Percentiles rank a stretch among this genome's conserved stretches.
Evolutionary conservation across 2,113 vertebrate genomes (phyloP).

Genomic region (Deroptyus accipitrinus): DNA sequence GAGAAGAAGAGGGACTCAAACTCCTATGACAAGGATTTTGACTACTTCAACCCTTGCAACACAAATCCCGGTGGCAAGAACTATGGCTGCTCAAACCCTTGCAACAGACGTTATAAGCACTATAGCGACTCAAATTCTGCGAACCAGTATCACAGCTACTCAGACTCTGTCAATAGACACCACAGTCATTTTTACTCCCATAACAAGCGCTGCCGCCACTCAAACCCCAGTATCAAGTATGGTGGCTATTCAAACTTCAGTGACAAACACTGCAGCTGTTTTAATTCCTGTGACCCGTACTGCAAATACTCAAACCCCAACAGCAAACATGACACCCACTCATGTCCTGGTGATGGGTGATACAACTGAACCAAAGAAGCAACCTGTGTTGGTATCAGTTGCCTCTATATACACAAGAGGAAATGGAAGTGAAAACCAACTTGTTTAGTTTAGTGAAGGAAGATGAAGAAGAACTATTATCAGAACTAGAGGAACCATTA

Average conservation of each 20-base stretch:
- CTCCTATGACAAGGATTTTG: background rate
- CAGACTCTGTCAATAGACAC: background rate
- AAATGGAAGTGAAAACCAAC: background rate
- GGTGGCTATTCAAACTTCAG: background rate
- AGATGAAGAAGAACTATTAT: background rate
- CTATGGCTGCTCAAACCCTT: background rate
- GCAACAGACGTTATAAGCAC: background rate
- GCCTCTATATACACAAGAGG: background rate
- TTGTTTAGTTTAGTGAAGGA: background rate
- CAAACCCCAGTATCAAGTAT: background rate
- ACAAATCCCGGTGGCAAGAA: background rate
- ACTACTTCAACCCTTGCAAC: background rate
- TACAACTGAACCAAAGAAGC: background rate
- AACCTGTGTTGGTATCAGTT: background rate
- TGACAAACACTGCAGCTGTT: background rate
- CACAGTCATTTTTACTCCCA: background rate
- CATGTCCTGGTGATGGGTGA: background rate
- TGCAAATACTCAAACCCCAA: background rate
- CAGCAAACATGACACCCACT: background rate
- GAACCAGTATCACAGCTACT: background rate
- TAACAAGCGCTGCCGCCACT: background rate
- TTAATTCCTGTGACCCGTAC: background rate
- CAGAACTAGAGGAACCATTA: background rate
- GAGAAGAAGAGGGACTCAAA: background rate
- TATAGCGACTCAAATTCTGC: background rate